Percentiles rank a stretch among this genome's conserved stretches.
Evolutionary conservation across 2,888 invertebrate species (phyloP).

Genomic region (Machimus rusticus): DNA sequence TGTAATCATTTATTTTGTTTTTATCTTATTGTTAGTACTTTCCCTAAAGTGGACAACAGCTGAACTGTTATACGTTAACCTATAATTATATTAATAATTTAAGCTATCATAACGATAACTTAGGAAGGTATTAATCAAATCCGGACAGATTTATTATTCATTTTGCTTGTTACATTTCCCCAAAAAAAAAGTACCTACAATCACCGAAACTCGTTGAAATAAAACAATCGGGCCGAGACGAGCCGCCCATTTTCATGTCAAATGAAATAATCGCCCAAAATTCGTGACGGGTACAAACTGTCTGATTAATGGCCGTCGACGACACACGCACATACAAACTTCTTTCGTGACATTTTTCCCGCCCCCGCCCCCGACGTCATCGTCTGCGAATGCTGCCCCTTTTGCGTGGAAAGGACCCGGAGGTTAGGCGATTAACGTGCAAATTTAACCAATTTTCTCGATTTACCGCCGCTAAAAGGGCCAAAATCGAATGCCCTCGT

Average conservation of each 20-base stretch:
- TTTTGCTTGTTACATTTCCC: background rate
- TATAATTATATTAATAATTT: background rate
- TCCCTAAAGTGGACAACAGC: background rate
- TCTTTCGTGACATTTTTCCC: background rate
- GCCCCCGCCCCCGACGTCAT: background rate
- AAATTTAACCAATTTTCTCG: slow-evolving; percentile 13
- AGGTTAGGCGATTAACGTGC: slow-evolving; percentile 8
- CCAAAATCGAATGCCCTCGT: background rate
- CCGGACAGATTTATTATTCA: background rate
- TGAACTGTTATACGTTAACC: background rate
- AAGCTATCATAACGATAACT: background rate
- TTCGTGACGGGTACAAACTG: background rate
- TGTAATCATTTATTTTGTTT: too few relatives aligned
- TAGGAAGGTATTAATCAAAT: background rate
- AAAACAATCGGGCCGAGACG: background rate
- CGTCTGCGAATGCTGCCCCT: background rate
- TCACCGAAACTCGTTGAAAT: background rate
- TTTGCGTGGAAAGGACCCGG: background rate
- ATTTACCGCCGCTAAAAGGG: background rate
- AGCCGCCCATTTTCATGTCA: background rate
- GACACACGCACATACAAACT: background rate
- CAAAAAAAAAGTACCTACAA: background rate
- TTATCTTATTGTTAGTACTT: background rate
- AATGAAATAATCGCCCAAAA: background rate
- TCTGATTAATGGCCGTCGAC: background rate